phyloP scores from a whole-genome alignment of 2,113 vertebrate species.

The Elgaria multicarinata region DNA sequence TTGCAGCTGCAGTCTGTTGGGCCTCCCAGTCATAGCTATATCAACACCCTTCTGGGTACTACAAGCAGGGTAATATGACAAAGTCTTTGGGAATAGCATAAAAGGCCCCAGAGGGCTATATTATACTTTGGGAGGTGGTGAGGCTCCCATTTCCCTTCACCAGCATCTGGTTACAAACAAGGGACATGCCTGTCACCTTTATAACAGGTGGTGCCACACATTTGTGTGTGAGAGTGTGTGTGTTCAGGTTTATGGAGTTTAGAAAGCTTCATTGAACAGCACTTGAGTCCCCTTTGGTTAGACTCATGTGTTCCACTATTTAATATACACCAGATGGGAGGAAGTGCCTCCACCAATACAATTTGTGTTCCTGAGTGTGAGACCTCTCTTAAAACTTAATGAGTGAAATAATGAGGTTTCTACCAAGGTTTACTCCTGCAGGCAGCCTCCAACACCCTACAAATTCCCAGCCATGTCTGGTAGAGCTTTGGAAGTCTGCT shows the following conservation, averaged over 20 bases:
- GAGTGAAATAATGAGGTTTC: conserved; percentile 13
- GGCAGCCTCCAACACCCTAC: neutral
- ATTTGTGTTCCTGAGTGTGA: conserved; percentile 1
- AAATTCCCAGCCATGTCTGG: neutral
- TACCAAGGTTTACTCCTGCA: neutral
- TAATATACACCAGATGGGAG: neutral
- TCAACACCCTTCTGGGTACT: neutral
- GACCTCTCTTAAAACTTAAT: conserved; percentile 20
- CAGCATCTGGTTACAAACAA: neutral
- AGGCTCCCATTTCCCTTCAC: neutral
- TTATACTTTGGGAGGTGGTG: neutral
- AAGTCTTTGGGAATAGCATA: neutral
- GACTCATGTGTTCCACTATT: neutral
- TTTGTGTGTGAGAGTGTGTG: neutral
- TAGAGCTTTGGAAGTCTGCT: neutral
- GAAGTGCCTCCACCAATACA: neutral
- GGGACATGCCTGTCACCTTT: neutral
- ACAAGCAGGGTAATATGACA: neutral
- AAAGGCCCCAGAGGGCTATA: neutral
- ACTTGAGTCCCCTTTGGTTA: neutral
- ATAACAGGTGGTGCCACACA: neutral
- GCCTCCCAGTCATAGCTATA: neutral
- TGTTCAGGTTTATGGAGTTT: neutral
- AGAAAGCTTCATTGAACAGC: neutral
- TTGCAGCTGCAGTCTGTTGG: neutral